These are phyloP conservation scores for Apocrypta bakeri DNA, from an alignment of 1,140 invertebrate genomes.

Conservation along the genomic window DNA sequence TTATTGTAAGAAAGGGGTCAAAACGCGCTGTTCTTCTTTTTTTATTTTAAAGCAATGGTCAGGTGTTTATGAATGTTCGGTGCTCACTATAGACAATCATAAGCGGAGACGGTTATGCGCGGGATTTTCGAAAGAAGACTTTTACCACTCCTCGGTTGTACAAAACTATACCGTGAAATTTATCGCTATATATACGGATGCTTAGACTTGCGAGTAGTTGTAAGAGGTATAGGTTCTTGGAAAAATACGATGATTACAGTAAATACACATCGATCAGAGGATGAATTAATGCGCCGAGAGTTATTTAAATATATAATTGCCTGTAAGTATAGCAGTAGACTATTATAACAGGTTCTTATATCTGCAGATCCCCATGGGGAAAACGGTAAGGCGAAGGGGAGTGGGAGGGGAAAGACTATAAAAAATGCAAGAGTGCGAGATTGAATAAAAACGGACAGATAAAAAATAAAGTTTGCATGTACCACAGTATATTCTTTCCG, in stretches of 20 bases:
- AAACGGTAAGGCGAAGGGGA: too few species aligned
- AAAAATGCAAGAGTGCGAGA: neutral
- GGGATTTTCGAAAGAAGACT: too few species aligned
- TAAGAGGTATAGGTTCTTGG: neutral
- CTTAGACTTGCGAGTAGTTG: neutral
- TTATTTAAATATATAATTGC: neutral
- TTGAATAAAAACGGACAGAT: neutral
- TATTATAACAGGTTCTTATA: neutral
- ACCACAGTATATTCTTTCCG: neutral
- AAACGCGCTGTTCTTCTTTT: too few species aligned
- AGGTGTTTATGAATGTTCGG: neutral
- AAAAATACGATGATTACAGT: neutral
- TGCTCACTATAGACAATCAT: too few species aligned
- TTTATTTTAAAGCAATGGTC: neutral
- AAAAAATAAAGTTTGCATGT: neutral
- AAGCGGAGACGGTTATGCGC: too few species aligned
- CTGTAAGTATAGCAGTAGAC: neutral
- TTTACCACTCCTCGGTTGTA: too few species aligned
- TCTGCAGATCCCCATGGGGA: too few species aligned
- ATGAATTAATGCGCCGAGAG: too few species aligned
- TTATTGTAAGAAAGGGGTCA: slow-evolving; percentile 7
- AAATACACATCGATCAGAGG: neutral
- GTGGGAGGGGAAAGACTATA: too few species aligned
- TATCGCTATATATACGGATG: neutral
- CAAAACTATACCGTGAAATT: neutral